Evolutionary conservation across 1,140 invertebrate species (phyloP).

Genomic region (Cydia strobilella): DNA sequence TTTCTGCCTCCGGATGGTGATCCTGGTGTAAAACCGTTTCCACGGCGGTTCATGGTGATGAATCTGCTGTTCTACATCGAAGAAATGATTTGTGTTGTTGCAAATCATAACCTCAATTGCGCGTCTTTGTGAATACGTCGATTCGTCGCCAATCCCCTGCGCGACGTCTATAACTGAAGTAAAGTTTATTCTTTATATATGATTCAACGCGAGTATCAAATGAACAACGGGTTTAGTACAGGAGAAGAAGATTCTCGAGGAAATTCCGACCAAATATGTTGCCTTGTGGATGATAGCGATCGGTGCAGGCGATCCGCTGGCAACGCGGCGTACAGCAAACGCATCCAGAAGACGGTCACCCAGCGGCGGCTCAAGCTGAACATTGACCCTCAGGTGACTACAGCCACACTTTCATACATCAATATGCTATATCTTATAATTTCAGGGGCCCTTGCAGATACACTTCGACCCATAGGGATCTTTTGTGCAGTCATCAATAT

Average conservation of each 20-base stretch:
- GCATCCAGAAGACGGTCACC: constrained; percentile 97
- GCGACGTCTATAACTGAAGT: constrained; percentile 56
- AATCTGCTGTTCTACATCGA: constrained; percentile 49
- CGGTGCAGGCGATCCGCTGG: constrained; percentile 93
- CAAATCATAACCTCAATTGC: constrained; percentile 71
- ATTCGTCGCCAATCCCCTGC: constrained; percentile 57
- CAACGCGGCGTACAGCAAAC: constrained; percentile 97
- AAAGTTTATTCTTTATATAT: constrained; percentile 74
- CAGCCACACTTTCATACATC: constrained; percentile 36
- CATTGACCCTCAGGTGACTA: constrained; percentile 88
- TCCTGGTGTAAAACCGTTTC: constrained; percentile 40
- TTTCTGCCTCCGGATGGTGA: constrained; percentile 39
- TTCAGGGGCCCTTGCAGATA: too few relatives aligned
- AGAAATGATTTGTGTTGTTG: constrained; percentile 66
- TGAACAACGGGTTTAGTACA: constrained; percentile 93
- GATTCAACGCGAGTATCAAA: constrained; percentile 81
- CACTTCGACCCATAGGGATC: too few relatives aligned
- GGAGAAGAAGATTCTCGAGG: constrained; percentile 93
- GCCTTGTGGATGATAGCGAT: constrained; percentile 93
- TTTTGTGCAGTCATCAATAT: too few relatives aligned
- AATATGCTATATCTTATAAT: not conserved
- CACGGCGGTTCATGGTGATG: constrained; percentile 43
- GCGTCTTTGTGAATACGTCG: constrained; percentile 71
- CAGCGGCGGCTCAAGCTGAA: constrained; percentile 94
- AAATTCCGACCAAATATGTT: constrained; percentile 94